A percentile compares a stretch with the other conserved stretches of the same genome.
Conservation (phyloP, 1,140 invertebrate species). For the Phthorimaea operculella region DNA sequence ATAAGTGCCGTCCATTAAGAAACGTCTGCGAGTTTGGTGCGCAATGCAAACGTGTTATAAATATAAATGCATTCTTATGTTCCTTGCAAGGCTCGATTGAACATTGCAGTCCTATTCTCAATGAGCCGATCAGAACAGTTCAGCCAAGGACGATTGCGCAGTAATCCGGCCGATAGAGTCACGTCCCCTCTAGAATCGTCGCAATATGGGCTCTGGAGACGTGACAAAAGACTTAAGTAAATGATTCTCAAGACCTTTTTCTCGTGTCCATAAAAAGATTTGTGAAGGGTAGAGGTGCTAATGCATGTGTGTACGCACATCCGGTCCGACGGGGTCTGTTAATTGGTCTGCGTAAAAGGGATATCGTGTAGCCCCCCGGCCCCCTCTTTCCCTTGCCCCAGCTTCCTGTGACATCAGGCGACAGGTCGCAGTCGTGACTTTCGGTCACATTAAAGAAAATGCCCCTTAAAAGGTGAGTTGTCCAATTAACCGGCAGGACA, state of each 20-base stretch:
- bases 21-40: background rate
- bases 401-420: conserved; percentile 43
- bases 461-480: conserved; percentile 30
- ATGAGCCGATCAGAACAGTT: conserved; percentile 28
- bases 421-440: conserved; percentile 30
- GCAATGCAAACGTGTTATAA: conserved; percentile 25
- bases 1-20: background rate
- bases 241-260: conserved; percentile 41
- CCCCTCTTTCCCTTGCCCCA: conserved; percentile 30
- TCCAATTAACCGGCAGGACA: conserved; percentile 30
- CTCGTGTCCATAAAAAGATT: conserved; percentile 51
- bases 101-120: conserved; percentile 34
- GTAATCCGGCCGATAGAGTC: conserved; percentile 30
- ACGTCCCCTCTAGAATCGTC: conserved; percentile 15
- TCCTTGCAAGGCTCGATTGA: conserved; percentile 26
- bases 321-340: conserved; percentile 59
- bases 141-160: conserved; percentile 34
- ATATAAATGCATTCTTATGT: conserved; percentile 34
- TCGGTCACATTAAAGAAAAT: conserved; percentile 32
- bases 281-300: conserved; percentile 59
- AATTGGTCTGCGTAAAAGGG: conserved; percentile 66
- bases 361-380: conserved; percentile 53
- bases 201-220: background rate
- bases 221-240: conserved; percentile 11
- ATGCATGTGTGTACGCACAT: conserved; percentile 58